These are phyloP conservation scores for Exaiptasia diaphana DNA, from an alignment of 64 coral and sea anemone genomes.

Conservation along the genomic window DNA sequence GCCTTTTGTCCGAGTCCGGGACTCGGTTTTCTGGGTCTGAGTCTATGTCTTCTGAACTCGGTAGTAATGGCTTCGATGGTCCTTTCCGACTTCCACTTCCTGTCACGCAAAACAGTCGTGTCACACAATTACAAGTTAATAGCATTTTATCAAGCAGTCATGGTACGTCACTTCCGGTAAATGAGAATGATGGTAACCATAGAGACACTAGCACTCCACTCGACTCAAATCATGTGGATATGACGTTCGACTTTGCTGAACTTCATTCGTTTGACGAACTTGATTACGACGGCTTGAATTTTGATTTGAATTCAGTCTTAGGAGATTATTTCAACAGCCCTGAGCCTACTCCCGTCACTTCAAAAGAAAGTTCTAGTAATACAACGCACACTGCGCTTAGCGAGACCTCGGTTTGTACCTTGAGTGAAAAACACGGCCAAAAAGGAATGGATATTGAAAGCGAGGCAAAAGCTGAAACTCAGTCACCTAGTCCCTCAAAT, in stretches of 20 bases:
- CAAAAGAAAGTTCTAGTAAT: too few species aligned
- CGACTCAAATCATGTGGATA: constrained; percentile 1
- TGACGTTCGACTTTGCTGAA: background rate
- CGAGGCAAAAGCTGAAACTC: too few species aligned
- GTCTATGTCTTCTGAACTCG: constrained; percentile 26
- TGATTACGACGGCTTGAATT: background rate
- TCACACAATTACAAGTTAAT: background rate
- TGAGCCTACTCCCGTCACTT: background rate
- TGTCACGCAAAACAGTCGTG: background rate
- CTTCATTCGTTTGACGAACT: background rate
- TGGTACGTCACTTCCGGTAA: background rate
- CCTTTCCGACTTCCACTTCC: constrained; percentile 49
- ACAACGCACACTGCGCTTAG: too few species aligned
- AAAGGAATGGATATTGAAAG: too few species aligned
- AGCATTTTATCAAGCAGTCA: background rate
- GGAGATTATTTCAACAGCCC: background rate
- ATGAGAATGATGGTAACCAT: background rate
- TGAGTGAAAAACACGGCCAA: too few species aligned
- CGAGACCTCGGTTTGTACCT: too few species aligned
- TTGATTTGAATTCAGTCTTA: background rate
- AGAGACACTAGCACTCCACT: background rate
- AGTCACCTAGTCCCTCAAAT: too few species aligned
- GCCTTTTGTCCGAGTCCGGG: constrained; percentile 52
- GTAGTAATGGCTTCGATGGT: constrained; percentile 34
- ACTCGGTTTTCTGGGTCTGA: constrained; percentile 48